phyloP scores from a whole-genome alignment of 2,888 invertebrate genomes.

The Mayetiola destructor region DNA sequence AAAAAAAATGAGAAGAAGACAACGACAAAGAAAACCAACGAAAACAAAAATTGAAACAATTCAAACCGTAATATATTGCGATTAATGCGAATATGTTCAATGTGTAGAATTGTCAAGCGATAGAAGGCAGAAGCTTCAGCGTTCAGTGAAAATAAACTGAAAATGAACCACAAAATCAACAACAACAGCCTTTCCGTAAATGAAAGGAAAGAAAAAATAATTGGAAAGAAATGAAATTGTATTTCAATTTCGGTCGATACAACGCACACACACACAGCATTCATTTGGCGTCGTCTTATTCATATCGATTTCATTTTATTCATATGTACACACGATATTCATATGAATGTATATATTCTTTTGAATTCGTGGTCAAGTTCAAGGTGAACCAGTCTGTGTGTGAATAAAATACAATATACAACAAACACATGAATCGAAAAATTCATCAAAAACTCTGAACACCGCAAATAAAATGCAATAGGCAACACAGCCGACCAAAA shows the following conservation, averaged over 20 bases:
- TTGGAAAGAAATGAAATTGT: not conserved
- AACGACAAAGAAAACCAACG: not conserved
- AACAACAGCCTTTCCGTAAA: not conserved
- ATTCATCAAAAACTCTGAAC: no score
- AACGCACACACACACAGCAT: not conserved
- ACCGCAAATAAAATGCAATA: no score
- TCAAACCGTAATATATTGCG: not conserved
- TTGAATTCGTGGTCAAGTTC: conserved; percentile 20
- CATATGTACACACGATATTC: not conserved
- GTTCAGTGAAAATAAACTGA: not conserved
- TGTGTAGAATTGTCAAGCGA: not conserved
- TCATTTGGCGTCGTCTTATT: not conserved
- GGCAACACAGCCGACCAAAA: no score
- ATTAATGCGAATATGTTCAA: not conserved
- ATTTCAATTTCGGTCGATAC: not conserved
- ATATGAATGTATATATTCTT: conserved; percentile 10
- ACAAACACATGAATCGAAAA: not conserved
- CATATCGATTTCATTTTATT: not conserved
- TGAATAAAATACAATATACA: no score
- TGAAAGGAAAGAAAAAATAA: not conserved
- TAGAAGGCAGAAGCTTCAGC: not conserved
- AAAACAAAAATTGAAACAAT: not conserved
- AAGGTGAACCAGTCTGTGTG: conserved; percentile 20
- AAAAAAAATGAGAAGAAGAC: not conserved
- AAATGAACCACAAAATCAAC: not conserved